phyloP scores from a whole-genome alignment of 1,140 invertebrate genomes.

The Scaptomyza pallida region DNA sequence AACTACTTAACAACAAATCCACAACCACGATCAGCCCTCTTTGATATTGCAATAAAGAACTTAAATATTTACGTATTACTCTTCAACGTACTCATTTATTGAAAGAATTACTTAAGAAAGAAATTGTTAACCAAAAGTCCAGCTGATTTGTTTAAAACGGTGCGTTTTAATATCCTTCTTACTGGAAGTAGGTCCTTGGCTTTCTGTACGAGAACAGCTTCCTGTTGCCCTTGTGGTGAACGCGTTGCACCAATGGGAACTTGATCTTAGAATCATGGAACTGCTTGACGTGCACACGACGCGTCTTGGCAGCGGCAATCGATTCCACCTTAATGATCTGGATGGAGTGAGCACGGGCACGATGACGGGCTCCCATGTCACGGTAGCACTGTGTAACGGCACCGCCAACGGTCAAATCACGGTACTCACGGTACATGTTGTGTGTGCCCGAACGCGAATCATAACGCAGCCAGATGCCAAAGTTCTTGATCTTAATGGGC shows the following conservation, averaged over 20 bases:
- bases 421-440: slow-evolving; percentile 99
- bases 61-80: slow-evolving; percentile 18
- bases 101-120: slow-evolving; percentile 74
- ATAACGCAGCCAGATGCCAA: slow-evolving; percentile 99
- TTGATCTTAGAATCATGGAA: slow-evolving; percentile 98
- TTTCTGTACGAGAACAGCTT: slow-evolving; percentile 93
- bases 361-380: slow-evolving; percentile 99
- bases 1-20: too few relatives aligned
- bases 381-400: slow-evolving; percentile 99
- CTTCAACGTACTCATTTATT: slow-evolving; percentile 78
- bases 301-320: slow-evolving; percentile 93
- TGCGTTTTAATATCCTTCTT: slow-evolving; percentile 73
- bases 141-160: slow-evolving; percentile 10
- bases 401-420: slow-evolving; percentile 96
- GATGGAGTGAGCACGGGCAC: slow-evolving; percentile 98
- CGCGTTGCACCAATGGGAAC: slow-evolving; percentile 98
- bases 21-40: too few relatives aligned
- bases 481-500: slow-evolving; percentile 98
- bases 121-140: slow-evolving; percentile 39
- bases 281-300: slow-evolving; percentile 97
- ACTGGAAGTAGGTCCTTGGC: slow-evolving; percentile 97
- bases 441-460: slow-evolving; percentile 99
- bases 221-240: slow-evolving; percentile 92
- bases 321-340: slow-evolving; percentile 98
- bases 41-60: not conserved